phyloP scores from a whole-genome alignment of 2,888 invertebrate genomes.

The Ophion costatus region DNA sequence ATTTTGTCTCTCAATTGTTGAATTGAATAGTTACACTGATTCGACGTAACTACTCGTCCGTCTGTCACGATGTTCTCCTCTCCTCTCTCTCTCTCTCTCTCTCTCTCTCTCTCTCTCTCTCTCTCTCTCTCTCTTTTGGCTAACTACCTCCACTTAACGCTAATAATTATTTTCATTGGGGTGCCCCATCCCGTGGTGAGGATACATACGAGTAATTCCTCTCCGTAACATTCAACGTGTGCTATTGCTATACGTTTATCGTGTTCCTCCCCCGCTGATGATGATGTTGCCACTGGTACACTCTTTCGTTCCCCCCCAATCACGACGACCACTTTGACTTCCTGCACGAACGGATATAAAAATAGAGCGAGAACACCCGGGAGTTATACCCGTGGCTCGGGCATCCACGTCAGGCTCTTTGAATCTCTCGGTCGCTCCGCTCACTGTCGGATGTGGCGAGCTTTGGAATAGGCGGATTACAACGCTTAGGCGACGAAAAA shows the following conservation, averaged over 20 bases:
- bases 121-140: slow-evolving; percentile 54
- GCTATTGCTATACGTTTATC: slow-evolving; percentile 47
- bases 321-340: slow-evolving; percentile 78
- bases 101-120: slow-evolving; percentile 20
- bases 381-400: slow-evolving; percentile 61
- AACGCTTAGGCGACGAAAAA: too few species aligned
- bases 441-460: slow-evolving; percentile 26
- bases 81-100: slow-evolving; percentile 46
- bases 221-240: slow-evolving; percentile 51
- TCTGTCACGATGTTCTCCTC: slow-evolving; percentile 74
- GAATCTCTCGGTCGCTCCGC: slow-evolving; percentile 46
- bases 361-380: slow-evolving; percentile 78
- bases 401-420: slow-evolving; percentile 59
- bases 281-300: slow-evolving; percentile 47
- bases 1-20: slow-evolving; percentile 1
- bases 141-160: slow-evolving; percentile 83
- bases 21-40: slow-evolving; percentile 72
- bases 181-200: slow-evolving; percentile 64
- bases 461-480: background rate
- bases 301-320: slow-evolving; percentile 74
- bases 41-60: slow-evolving; percentile 78
- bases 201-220: slow-evolving; percentile 45
- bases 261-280: slow-evolving; percentile 35
- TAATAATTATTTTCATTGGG: slow-evolving; percentile 84
- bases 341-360: slow-evolving; percentile 83